These are phyloP conservation scores for Rhyacophila brunnea DNA, from an alignment of 1,140 invertebrate species.

Conservation along the genomic window DNA sequence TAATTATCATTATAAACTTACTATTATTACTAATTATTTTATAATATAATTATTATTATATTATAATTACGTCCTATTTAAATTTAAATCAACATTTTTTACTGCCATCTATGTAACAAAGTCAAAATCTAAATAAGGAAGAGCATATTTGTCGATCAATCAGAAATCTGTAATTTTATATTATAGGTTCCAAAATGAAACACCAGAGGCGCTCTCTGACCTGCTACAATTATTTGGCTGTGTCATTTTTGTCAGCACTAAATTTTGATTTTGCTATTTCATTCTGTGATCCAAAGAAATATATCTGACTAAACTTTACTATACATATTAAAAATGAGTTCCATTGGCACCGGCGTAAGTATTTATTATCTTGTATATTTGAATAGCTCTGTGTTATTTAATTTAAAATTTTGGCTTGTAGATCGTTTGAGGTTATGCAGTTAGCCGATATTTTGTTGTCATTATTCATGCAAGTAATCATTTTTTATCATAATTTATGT, in stretches of 20 bases:
- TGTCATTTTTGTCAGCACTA: conserved; percentile 21
- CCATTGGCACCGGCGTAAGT: conserved; percentile 92
- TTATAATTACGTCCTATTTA: no score
- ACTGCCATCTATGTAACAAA: no score
- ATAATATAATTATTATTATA: no score
- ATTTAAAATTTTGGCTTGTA: background rate
- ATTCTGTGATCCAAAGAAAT: background rate
- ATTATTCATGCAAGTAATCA: background rate
- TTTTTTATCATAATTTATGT: no score
- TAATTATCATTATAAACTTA: no score
- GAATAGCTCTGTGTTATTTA: background rate
- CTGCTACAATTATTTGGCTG: conserved; percentile 11
- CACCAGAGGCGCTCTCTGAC: no score
- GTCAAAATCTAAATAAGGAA: no score
- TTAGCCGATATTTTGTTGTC: background rate
- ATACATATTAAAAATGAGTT: conserved; percentile 72
- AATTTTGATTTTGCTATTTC: conserved; percentile 17
- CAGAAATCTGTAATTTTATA: no score
- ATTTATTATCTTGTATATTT: conserved; percentile 25
- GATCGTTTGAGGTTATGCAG: conserved; percentile 18
- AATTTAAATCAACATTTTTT: no score
- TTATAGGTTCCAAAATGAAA: no score
- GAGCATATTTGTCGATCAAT: no score
- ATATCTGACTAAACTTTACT: background rate
- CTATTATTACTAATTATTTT: no score